These are phyloP conservation scores for Machimus rusticus DNA, from an alignment of 2,888 invertebrate genomes.

Conservation along the genomic window DNA sequence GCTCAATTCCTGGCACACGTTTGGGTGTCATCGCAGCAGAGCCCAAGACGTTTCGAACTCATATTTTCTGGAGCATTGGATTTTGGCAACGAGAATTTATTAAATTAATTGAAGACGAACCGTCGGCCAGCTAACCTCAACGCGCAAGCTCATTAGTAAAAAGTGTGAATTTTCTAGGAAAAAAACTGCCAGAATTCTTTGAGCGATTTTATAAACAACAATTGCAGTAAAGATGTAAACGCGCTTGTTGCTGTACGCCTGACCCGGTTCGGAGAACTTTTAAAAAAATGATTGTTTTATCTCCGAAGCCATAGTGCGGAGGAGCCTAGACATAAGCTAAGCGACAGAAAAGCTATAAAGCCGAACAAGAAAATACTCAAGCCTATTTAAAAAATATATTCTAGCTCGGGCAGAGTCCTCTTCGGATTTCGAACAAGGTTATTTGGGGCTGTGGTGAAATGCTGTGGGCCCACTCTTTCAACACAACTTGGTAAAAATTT, in stretches of 20 bases:
- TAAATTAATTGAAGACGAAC: neutral
- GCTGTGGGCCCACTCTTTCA: neutral
- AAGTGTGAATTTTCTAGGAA: neutral
- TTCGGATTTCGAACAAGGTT: neutral
- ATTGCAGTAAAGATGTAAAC: neutral
- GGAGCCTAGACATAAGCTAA: neutral
- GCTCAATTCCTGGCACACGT: neutral
- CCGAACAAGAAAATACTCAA: neutral
- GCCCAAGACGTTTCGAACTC: neutral
- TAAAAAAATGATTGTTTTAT: neutral
- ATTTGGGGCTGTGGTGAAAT: neutral
- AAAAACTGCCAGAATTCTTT: neutral
- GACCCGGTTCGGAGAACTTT: neutral
- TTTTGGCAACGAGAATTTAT: neutral
- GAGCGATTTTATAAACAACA: neutral
- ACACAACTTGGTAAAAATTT: neutral
- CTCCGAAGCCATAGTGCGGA: neutral
- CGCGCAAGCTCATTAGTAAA: neutral
- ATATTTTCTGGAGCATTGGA: constrained; percentile 9
- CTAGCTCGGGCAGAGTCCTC: neutral
- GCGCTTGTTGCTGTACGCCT: neutral
- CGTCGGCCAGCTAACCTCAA: neutral
- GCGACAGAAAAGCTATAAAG: neutral
- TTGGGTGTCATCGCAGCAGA: neutral
- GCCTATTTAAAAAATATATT: neutral